Conservation (phyloP, 2,797 vertebrate species). For the Chelidonichthys spinosus region DNA sequence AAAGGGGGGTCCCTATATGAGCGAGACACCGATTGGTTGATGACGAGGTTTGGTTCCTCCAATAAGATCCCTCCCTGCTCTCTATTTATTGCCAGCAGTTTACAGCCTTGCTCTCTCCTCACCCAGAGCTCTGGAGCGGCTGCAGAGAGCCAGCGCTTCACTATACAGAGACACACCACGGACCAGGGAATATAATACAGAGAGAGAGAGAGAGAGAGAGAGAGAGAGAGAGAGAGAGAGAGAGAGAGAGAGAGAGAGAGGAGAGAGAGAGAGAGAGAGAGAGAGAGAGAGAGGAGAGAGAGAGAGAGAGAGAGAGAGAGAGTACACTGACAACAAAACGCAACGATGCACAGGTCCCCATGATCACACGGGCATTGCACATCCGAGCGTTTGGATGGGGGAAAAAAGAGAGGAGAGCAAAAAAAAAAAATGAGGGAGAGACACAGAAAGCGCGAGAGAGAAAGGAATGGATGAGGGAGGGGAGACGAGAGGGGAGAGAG, state of each 20-base stretch:
- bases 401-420: conserved; percentile 11
- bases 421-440: conserved; percentile 25
- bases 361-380: conserved; percentile 68
- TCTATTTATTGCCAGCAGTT: conserved; percentile 99
- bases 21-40: conserved; percentile 91
- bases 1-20: conserved; percentile 90
- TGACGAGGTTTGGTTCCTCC: conserved; percentile 95
- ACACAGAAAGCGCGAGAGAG: background rate
- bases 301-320: conserved; percentile 17
- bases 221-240: conserved; percentile 23
- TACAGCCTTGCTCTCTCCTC: conserved; percentile 95
- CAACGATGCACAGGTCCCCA: conserved; percentile 70
- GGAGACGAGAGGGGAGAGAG: conserved; percentile 12
- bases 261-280: conserved; percentile 19
- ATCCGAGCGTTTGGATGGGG: conserved; percentile 60
- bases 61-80: conserved; percentile 90
- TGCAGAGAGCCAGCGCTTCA: conserved; percentile 81
- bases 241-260: conserved; percentile 34
- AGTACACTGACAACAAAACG: conserved; percentile 74
- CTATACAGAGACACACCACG: conserved; percentile 73
- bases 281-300: conserved; percentile 23
- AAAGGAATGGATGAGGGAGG: background rate
- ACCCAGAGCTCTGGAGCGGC: conserved; percentile 91
- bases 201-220: conserved; percentile 27
- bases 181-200: conserved; percentile 71